Conservation (phyloP, 1,140 invertebrate species). For the Apocrypta bakeri region DNA sequence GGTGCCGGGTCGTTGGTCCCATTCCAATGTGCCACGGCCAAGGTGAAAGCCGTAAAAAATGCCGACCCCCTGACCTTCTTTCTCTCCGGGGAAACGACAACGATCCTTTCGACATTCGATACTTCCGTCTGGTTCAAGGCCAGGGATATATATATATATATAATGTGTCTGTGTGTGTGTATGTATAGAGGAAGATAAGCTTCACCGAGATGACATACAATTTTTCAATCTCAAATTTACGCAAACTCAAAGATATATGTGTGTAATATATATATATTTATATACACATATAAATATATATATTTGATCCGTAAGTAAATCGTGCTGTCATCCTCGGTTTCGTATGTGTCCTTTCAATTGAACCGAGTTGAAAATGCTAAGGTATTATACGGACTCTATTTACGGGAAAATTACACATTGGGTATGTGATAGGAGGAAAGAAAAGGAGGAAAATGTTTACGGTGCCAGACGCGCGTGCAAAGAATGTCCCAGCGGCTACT, state of each 20-base stretch:
- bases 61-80: slow-evolving; percentile 52
- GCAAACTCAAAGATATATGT: no score
- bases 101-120: not conserved
- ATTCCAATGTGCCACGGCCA: slow-evolving; percentile 36
- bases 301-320: no score
- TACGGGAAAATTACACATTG: not conserved
- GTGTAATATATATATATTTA: not conserved
- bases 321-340: not conserved
- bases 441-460: slow-evolving; percentile 40
- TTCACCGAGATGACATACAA: slow-evolving; percentile 3
- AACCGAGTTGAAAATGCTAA: not conserved
- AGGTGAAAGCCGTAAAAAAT: slow-evolving; percentile 64
- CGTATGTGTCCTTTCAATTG: no score
- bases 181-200: no score
- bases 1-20: slow-evolving; percentile 56
- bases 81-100: not conserved
- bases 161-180: no score
- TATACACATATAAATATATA: no score
- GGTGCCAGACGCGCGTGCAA: slow-evolving; percentile 60
- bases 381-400: not conserved
- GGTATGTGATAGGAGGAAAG: not conserved
- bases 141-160: not conserved
- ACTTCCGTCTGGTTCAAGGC: slow-evolving; percentile 43
- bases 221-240: no score
- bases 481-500: slow-evolving; percentile 55